Percentiles rank a stretch among this genome's conserved stretches.
These are phyloP conservation scores for Contarinia nasturtii DNA, from an alignment of 1,140 invertebrate genomes.

Conservation along the genomic window DNA sequence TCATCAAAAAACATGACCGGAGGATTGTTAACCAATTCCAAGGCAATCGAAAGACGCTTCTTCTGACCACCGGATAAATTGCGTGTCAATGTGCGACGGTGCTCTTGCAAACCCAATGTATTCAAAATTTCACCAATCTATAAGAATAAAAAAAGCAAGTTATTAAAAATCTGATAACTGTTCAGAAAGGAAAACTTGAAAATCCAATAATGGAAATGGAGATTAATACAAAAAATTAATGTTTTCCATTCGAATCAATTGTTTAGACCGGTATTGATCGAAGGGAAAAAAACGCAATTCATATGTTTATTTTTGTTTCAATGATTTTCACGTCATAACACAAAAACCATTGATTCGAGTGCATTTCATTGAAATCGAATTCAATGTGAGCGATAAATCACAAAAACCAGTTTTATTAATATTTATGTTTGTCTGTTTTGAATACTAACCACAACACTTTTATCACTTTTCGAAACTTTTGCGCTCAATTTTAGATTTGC, in stretches of 20 bases:
- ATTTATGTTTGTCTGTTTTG: too few species aligned
- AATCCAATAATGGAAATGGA: neutral
- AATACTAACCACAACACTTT: constrained; percentile 60
- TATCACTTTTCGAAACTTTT: constrained; percentile 43
- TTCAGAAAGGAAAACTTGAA: neutral
- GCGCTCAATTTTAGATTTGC: constrained; percentile 74
- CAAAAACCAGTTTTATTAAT: neutral
- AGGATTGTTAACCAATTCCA: constrained; percentile 90
- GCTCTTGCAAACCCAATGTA: constrained; percentile 69
- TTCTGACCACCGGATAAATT: constrained; percentile 90
- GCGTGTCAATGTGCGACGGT: constrained; percentile 70
- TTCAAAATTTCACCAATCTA: constrained; percentile 83
- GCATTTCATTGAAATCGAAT: neutral
- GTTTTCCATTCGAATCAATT: too few species aligned
- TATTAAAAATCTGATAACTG: constrained; percentile 1
- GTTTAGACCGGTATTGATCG: too few species aligned
- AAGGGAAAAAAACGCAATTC: too few species aligned
- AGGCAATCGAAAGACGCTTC: constrained; percentile 88
- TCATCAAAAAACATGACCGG: constrained; percentile 95
- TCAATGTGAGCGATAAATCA: neutral
- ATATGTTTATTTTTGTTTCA: too few species aligned
- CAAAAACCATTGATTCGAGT: neutral
- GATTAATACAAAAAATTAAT: neutral
- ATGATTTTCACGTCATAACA: too few species aligned
- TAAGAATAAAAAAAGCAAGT: constrained; percentile 9